Base-by-base conservation (phyloP, 2,888 invertebrate species). In the Sphinx pinastri region DNA sequence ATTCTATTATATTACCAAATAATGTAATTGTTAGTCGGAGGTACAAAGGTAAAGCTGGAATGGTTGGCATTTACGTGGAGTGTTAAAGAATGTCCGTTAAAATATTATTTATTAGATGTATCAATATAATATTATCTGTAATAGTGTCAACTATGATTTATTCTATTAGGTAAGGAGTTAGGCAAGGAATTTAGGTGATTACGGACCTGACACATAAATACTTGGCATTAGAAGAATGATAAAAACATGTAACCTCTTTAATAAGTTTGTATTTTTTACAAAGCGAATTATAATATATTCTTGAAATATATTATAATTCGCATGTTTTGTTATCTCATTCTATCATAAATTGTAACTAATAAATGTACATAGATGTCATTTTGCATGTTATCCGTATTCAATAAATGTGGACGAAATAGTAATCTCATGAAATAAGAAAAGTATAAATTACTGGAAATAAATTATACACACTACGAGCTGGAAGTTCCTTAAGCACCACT, bases 1-100 rank as follows among this genome's bases (percentile, higher is more conserved):
- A 60, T 49, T 49, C 63, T 63, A 63, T 63, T 63, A 16, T 47
- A 63, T 63, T 63, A 63, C 63, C 63, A 63, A 63, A 63, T 63
- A 63, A 63, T 49, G 12, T 57, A 49, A 13, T 12, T 13, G 63
- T 63, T 13, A 49, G 19, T 63, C 6, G 47, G 54, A 13, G 47
- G 47, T 63, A 63, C 49, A 63, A 63, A 63, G 49, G 19, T 63
- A 47, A 63, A 47, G 63, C 49, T 49, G 16, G 63, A 13, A 13
- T 49, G 63, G 16, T 47, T 49, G 19, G 63, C 63, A 63, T 63
- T 63, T 63, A 49, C 19, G 49, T 49, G 63, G 49, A 49, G n/a
- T 47, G 63, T 63, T 63, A 47, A 19, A 13, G 13, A 57, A 57
- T 57, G 12, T 19, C 16, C 6, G 11, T 55, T 47, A 63, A 49